Base-by-base conservation (phyloP, 1,140 invertebrate species). In the Drosophila busckii region DNA sequence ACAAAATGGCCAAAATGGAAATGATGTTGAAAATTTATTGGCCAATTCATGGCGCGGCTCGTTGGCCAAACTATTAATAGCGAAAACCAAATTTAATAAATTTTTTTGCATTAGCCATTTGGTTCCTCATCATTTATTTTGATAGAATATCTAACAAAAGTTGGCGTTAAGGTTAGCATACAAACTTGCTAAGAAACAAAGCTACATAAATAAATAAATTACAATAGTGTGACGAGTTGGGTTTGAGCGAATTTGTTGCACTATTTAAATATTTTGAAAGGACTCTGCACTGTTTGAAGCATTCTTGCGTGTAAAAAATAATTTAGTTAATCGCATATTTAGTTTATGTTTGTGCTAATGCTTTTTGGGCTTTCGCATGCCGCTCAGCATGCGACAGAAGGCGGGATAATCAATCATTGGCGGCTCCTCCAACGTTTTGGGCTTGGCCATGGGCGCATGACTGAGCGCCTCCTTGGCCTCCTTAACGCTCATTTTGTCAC, bases 381-480 rank as follows among this genome's bases (percentile, higher is more conserved):
- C 90, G 12, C 88, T 88, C 0, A 92, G 84, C 70, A 90, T 88
- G 35, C 89, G 89, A 80, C 90, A 91, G 61, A 91, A 91, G 34
- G 89, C 88, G 9, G 89, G 85, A 65, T 92, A 92, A 65, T 92
- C 90, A 52, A 92, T 91, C 88, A 91, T 86, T 10, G 83, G 61
- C 1, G 82, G 86, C 12, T 86, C 84, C 46, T 86, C 84, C 31
- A 84, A 40, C 9, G 89, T 88, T 28, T 88, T 88, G 38, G 89
- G 88, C 38, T 90, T 88, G 9, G 88, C 76, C 34, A 89, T 87
- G 1, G 91, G 91, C 2, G 91, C 91, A 65, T 91, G 90, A 58
- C 90, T 90, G n/a, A 92, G 83, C 1, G 91, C 91, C 49, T 89
- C 89, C 37, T 91, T 88, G 8, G 90, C 90, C 84, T 92, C 91